Base-by-base conservation (phyloP, 2,888 invertebrate species). In the Hyalella azteca region DNA sequence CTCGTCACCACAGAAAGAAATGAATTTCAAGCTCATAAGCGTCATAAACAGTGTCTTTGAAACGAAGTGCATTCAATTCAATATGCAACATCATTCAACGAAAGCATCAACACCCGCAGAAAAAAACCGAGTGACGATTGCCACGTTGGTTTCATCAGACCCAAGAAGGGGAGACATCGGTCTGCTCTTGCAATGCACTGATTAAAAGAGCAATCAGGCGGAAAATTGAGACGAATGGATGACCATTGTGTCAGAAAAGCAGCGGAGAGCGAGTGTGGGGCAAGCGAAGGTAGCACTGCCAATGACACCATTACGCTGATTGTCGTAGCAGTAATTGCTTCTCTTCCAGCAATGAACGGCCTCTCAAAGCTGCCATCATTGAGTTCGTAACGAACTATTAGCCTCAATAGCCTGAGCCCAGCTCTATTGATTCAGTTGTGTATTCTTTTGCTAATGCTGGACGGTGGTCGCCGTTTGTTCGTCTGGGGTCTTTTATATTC, bases 221-320 rank as follows among this genome's bases (percentile, higher is more conserved):
- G 29, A 54, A 54, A 54, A 54, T 54, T 54, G 54, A 54, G 54
- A 54, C 54, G 54, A 54, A 54, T 54, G 54, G 26, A 26, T 29
- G 26, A 9, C 54, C 54, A 54, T 54, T 54, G 54, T 26, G 54
- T 26, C 29, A 29, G 54, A 22, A 29, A 26, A 29, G 11, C 54
- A 54, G 7, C 54, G 29, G 26, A 54, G 26, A 54, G 26, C 54
- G 26, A 54, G 54, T 54, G 54, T 54, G 22, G 54, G 54, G 54
- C 26, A 26, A 54, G 9, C 3, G 54, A 26, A 29, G 1, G n/a
- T n/a, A n/a, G n/a, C 0, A 13, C 54, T 1, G 54, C 54, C 54
- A 19, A 54, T 29, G 54, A 22, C 54, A 54, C 54, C 22, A 54
- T 54, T 54, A 29, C 54, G 26, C 26, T 13, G 54, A 5, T 22